Percentiles rank a stretch among this genome's conserved stretches.
Conservation (phyloP, 2,888 invertebrate genomes). For the Nemoura dubitans region DNA sequence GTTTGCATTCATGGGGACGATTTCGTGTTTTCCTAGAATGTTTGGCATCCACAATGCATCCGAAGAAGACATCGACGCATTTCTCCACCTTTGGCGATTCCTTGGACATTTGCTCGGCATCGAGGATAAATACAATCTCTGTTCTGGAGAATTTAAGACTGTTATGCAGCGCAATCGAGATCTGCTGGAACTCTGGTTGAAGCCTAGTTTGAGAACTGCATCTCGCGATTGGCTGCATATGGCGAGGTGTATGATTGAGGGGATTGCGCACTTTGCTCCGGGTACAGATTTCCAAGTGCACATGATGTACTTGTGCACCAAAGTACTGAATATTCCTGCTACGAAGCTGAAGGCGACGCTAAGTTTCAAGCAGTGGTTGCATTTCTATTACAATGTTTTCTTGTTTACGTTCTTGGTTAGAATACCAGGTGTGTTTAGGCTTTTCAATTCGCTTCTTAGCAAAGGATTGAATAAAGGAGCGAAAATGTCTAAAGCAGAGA, state of each 20-base stretch:
- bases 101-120: slow-evolving; percentile 64
- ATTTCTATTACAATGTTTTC: not conserved
- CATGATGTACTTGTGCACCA: not conserved
- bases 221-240: slow-evolving; percentile 44
- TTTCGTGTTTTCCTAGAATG: slow-evolving; percentile 54
- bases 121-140: slow-evolving; percentile 50
- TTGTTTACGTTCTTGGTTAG: not conserved
- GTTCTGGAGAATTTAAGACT: slow-evolving; percentile 40
- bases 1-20: slow-evolving; percentile 58
- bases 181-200: slow-evolving; percentile 28
- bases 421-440: not conserved
- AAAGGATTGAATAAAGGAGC: not conserved
- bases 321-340: not conserved
- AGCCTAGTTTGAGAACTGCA: slow-evolving; percentile 20
- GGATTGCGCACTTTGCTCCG: slow-evolving; percentile 10
- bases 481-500: not conserved
- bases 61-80: slow-evolving; percentile 62
- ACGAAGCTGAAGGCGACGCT: not conserved
- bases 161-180: slow-evolving; percentile 31
- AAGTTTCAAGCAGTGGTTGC: not conserved
- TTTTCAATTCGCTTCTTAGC: not conserved
- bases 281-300: slow-evolving; percentile 28
- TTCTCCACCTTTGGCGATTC: slow-evolving; percentile 65
- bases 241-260: slow-evolving; percentile 39
- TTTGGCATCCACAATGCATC: slow-evolving; percentile 57